Base-by-base conservation (phyloP, 30 jellyfish, hydroid and myxozoan genomes). In the Clytia hemisphaerica region DNA sequence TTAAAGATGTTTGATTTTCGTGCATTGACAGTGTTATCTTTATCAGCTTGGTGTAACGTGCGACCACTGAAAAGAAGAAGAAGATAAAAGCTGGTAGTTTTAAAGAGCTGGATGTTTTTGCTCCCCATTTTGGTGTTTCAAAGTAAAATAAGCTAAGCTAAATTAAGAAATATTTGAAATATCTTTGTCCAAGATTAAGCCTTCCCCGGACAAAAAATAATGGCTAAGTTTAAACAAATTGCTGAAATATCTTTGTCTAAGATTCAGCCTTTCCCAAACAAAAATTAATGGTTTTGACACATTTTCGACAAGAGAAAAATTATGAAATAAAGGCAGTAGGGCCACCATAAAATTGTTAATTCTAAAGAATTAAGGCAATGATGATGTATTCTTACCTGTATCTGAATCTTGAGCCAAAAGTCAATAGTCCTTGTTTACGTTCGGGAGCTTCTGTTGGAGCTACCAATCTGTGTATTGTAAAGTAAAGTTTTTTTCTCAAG, bases 1-100 rank as follows among this genome's bases (percentile, higher is more conserved):
- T 69, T 87, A 19, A 87, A 83, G 22, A 72, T 73, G 73, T 79
- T 77, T 6, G 97, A 78, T 38, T 79, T 87, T 46, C 97, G 65
- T 21, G 94, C 97, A 57, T 87, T 87, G 18, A 80, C 88, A 38
- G 87, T 72, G 84, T 87, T 94, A 40, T 89, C 98, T 72, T 75
- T 67, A 14, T 28, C 65, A 3, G 98, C 98, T 47, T 89, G 95
- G 44, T 77, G 77, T 34, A 82, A 63, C 6, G 98, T 89, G 45
- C 95, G 75, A 24, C 98, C 98, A 60, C 98, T 85, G 68, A 10
- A 70, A 69, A 6, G 10, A 16, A 14, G 4, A 36, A 60, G 3
- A 57, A 51, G 31, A 1, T 51, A 12, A 51, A 14, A 51, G 24
- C 30, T 12, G 70, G 5, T 5, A 57, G 7, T 25, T 22, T 0